These are phyloP conservation scores for Pseudocheirus occidentalis DNA, from an alignment of 2,797 vertebrate genomes.

Conservation along the genomic window DNA sequence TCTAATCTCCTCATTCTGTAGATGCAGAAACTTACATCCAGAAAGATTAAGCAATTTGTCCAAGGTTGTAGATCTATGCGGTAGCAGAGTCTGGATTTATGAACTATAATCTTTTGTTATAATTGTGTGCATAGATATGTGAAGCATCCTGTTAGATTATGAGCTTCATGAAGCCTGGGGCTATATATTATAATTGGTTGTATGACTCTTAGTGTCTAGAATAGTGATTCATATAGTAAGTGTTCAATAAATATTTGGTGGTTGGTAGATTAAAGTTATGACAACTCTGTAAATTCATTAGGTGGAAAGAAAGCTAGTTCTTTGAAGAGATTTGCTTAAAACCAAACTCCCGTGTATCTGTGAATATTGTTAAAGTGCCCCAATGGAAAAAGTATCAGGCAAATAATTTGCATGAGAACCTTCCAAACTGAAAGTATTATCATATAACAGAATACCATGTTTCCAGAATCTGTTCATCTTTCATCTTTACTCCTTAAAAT, in stretches of 20 bases:
- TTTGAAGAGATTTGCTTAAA: neutral
- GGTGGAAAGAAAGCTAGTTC: neutral
- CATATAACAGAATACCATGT: neutral
- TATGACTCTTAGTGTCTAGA: neutral
- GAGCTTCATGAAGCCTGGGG: neutral
- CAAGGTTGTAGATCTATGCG: neutral
- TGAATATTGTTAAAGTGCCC: neutral
- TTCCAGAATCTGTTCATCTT: neutral
- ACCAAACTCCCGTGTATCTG: neutral
- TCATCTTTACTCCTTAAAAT: constrained; percentile 19
- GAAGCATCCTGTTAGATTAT: neutral
- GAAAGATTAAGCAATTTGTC: neutral
- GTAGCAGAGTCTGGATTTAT: neutral
- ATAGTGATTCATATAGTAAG: neutral
- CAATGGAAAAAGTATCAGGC: neutral
- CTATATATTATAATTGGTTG: neutral
- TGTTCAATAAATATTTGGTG: neutral
- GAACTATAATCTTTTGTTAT: neutral
- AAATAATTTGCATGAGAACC: neutral
- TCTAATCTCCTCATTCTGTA: neutral
- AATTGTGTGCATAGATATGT: neutral
- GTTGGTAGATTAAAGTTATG: neutral
- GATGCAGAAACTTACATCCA: neutral
- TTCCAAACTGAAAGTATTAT: neutral
- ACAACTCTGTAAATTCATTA: neutral